These are phyloP conservation scores for Lepus oiostolus DNA, from an alignment of 2,797 vertebrate species.

Conservation along the genomic window DNA sequence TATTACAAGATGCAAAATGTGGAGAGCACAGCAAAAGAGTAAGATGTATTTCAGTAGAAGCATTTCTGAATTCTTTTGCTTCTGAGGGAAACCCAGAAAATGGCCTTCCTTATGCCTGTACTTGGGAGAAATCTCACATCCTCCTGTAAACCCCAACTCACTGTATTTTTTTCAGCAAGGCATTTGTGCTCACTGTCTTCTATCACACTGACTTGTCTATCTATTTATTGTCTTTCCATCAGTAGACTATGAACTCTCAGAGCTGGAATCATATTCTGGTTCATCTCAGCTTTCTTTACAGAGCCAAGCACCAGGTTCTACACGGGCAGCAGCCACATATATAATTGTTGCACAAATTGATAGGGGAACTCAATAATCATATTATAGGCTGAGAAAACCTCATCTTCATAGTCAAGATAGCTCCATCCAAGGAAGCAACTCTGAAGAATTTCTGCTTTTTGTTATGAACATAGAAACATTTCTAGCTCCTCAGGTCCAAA, in stretches of 20 bases:
- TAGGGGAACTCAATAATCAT: accelerated
- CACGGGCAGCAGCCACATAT: too few relatives aligned
- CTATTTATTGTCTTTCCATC: not conserved
- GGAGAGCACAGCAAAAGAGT: not conserved
- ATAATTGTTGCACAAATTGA: not conserved
- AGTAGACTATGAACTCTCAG: not conserved
- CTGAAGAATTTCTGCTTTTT: not conserved
- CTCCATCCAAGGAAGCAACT: not conserved
- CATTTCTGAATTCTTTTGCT: not conserved
- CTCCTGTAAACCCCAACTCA: not conserved
- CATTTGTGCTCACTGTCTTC: not conserved
- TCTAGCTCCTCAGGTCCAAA: not conserved
- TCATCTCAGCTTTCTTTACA: not conserved
- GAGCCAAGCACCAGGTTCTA: not conserved
- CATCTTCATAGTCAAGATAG: not conserved
- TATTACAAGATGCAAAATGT: not conserved
- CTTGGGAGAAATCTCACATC: not conserved
- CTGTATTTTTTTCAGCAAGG: not conserved
- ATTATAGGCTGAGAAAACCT: not conserved
- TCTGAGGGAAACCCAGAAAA: not conserved
- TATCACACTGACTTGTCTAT: not conserved
- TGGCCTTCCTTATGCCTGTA: not conserved
- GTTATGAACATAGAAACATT: not conserved
- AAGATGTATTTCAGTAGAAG: not conserved
- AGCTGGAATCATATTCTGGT: not conserved